phyloP scores from a whole-genome alignment of 1,140 invertebrate species.

The Drosophila ironensis region DNA sequence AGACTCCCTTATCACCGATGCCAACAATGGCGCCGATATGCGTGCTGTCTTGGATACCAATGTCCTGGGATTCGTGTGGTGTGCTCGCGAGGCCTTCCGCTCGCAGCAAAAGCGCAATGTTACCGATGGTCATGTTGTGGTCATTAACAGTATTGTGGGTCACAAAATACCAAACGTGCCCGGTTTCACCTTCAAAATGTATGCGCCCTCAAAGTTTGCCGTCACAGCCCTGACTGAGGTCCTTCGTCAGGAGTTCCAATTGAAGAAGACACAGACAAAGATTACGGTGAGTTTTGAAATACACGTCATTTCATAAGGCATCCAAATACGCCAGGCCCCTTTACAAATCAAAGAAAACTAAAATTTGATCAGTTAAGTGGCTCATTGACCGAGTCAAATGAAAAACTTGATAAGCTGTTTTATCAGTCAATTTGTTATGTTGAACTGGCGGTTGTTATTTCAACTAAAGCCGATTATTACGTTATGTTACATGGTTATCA shows the following conservation, averaged over 20 bases:
- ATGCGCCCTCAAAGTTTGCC: conserved; percentile 84
- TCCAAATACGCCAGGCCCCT: no score
- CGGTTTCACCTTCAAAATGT: conserved; percentile 80
- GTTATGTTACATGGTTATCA: no score
- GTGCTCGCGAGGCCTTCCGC: conserved; percentile 83
- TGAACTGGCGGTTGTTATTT: no score
- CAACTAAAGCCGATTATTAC: no score
- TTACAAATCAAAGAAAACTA: background rate
- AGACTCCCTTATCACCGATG: conserved; percentile 82
- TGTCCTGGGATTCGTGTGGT: conserved; percentile 83
- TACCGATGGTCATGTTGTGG: conserved; percentile 86
- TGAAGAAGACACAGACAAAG: conserved; percentile 83
- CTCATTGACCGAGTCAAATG: background rate
- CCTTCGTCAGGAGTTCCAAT: conserved; percentile 83
- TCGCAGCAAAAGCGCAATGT: conserved; percentile 83
- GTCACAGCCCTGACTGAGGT: conserved; percentile 84
- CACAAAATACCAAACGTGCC: conserved; percentile 60
- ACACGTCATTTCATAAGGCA: no score
- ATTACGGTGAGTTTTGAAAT: conserved; percentile 82
- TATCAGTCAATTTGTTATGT: no score
- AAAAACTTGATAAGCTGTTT: no score
- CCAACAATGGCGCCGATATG: conserved; percentile 56
- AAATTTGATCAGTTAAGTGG: no score
- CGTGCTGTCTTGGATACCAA: conserved; percentile 82
- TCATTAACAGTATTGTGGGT: conserved; percentile 49